Base-by-base conservation (phyloP, 2,888 invertebrate species). In the Glaucopsyche alexis region DNA sequence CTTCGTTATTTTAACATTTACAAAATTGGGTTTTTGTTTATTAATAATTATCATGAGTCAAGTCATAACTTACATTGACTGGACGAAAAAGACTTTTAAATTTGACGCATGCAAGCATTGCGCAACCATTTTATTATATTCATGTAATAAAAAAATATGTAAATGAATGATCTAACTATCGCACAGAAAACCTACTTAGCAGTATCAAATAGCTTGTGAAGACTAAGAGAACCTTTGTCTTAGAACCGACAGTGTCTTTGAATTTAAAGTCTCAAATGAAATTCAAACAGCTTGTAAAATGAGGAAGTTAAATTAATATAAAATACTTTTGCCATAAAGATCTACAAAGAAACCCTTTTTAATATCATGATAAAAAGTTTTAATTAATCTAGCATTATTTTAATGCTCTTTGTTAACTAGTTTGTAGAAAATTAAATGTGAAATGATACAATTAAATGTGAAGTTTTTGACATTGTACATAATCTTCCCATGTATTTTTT, bases 271-370 rank as follows among this genome's bases (percentile, higher is more conserved):
- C 69, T 69, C 14, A 69, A 69, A 69, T 69, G 69, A 49, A 69
- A 69, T 49, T 69, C 69, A 69, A 69, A 69, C 69, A 69, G 69
- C 69, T 69, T 69, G 69, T 49, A 69, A 69, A 69, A 69, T 69
- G 69, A 69, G 69, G 47, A 69, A 69, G 47, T 69, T 69, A 69
- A 69, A 69, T 69, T 69, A 69, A 69, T 69, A 69, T 49, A 38
- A 69, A 69, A 69, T 47, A 69, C 69, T 49, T 67, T 69, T 69
- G 69, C 29, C 60, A 6, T 60, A 60, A 38, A 29, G 29, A 29
- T 47, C 29, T 7, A 45, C 29, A 47, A 13, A 47, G 69, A 29
- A 49, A 49, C 47, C 13, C 29, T 29, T 38, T 69, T 49, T 69
- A 29, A 47, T 29, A 49, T 45, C 9, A 11, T 47, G 47, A 19